Evolutionary conservation across 2,113 vertebrate species (phyloP), one percentile per base, ranked within the genome.

Genomic region (Holacanthus passer): DNA sequence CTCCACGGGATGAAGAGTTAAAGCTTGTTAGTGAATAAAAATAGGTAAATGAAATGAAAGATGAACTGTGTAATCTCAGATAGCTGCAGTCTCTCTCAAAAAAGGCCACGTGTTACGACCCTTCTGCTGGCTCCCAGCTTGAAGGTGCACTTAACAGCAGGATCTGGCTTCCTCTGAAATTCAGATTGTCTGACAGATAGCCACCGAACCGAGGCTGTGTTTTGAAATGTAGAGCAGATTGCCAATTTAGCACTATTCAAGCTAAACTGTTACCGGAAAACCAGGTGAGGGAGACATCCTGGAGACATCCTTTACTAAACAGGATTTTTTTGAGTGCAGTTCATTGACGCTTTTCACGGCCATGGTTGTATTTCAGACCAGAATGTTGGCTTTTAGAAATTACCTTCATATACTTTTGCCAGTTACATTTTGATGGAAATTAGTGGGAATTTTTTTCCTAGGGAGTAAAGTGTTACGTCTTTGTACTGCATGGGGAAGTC

Each of bases 81-180:
- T 69, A 29, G 64, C 68, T 53, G 55, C 78, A 65, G 81, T 58
- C 48, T 77, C 60, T 84, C 64, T 79, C 67, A 37, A 79, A 82
- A 79, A 68, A 41, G 58, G 63, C 67, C 56, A 16, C 41, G 59
- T 89, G 81, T 83, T 64, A 77, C 47, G 73, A 79, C 53, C 67
- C 60, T 84, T 74, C 60, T 77, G 56, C 76, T 84, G 67, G 73
- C 78, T 73, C 73, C 43, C 73, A 63, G 81, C 72, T 87, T 69
- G 60, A 79, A 71, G 59, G 69, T 67, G 78, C 87, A 83, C 80
- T 87, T 75, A 87, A 77, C 72, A 59, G 58, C 65, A 76, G 83
- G 71, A 62, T 35, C 48, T 63, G 64, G 68, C 81, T 87, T 77
- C 50, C 69, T 68, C 73, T 60, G 56, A 87, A 74, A 88, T 67